Conservation (phyloP, 2,113 vertebrate genomes). For the Microcebus lehilahytsara region DNA sequence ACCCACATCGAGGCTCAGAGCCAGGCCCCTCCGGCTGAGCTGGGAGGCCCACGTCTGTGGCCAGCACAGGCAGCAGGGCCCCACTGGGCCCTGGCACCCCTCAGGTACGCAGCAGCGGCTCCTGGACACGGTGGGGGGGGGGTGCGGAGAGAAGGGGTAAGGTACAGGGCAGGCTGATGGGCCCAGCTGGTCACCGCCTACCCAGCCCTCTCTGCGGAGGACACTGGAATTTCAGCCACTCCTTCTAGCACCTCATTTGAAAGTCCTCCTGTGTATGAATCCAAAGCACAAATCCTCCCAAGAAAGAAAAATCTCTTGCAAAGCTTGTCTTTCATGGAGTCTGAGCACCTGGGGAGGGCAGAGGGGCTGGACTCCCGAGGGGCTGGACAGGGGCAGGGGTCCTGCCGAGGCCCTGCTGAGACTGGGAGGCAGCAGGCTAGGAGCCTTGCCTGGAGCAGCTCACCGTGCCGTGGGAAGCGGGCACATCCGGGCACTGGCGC, state of each 20-base stretch:
- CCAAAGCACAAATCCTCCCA: background rate
- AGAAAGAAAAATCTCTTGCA: background rate
- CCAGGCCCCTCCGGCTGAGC: rapidly evolving
- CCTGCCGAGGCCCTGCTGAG: no score
- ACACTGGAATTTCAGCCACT: background rate
- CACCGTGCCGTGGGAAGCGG: rapidly evolving
- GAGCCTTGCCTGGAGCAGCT: background rate
- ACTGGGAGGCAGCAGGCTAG: rapidly evolving
- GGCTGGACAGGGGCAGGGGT: rapidly evolving
- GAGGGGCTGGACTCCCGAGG: background rate
- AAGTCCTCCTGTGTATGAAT: background rate
- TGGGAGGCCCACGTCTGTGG: rapidly evolving
- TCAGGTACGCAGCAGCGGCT: background rate
- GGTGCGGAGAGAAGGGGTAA: no score
- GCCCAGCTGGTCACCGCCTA: background rate
- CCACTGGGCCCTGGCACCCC: background rate
- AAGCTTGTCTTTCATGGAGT: background rate
- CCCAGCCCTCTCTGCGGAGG: background rate
- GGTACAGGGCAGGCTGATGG: background rate
- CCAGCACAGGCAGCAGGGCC: background rate
- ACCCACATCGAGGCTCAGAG: rapidly evolving
- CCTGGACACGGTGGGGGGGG: background rate
- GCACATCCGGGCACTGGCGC: rapidly evolving
- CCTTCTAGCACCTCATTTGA: background rate
- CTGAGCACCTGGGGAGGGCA: rapidly evolving